These are phyloP conservation scores for Microctenopoma steveboyesi DNA, from an alignment of 2,797 vertebrate genomes.

Conservation along the genomic window DNA sequence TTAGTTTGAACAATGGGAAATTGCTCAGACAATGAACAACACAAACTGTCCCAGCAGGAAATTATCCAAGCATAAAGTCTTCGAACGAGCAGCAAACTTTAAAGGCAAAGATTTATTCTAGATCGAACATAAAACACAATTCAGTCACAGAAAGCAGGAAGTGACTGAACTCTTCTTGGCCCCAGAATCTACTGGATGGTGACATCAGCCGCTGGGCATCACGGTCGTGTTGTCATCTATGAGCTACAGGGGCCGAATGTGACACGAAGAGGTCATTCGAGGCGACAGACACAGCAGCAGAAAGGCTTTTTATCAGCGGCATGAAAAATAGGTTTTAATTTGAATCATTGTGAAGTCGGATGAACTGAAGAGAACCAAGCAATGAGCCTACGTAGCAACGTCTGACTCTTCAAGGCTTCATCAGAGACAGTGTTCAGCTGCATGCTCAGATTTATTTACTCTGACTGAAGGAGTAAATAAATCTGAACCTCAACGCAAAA, in stretches of 20 bases:
- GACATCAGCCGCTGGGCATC: constrained; percentile 57
- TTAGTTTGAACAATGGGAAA: constrained; percentile 50
- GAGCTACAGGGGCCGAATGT: constrained; percentile 10
- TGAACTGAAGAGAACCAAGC: not conserved
- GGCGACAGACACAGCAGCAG: constrained; percentile 42
- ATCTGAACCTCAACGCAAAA: no score
- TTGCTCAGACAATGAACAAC: constrained; percentile 20
- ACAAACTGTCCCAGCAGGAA: constrained; percentile 8
- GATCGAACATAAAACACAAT: constrained; percentile 5
- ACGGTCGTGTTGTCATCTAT: constrained; percentile 55
- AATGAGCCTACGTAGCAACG: not conserved
- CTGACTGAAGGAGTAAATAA: no score
- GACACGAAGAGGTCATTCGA: constrained; percentile 46
- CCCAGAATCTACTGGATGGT: constrained; percentile 10
- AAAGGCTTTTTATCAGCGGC: constrained; percentile 25
- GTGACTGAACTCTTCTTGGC: constrained; percentile 10
- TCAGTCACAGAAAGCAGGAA: constrained; percentile 25
- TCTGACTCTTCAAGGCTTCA: not conserved
- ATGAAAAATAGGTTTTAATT: not conserved
- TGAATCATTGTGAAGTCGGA: not conserved
- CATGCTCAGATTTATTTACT: not conserved
- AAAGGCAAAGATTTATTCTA: not conserved
- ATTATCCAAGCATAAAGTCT: not conserved
- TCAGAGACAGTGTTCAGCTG: not conserved
- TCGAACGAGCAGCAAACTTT: not conserved